Percentiles rank a stretch among this genome's conserved stretches.
These are phyloP conservation scores for Porites cylindrica DNA, from an alignment of 92 coral and sea anemone species.

Conservation along the genomic window DNA sequence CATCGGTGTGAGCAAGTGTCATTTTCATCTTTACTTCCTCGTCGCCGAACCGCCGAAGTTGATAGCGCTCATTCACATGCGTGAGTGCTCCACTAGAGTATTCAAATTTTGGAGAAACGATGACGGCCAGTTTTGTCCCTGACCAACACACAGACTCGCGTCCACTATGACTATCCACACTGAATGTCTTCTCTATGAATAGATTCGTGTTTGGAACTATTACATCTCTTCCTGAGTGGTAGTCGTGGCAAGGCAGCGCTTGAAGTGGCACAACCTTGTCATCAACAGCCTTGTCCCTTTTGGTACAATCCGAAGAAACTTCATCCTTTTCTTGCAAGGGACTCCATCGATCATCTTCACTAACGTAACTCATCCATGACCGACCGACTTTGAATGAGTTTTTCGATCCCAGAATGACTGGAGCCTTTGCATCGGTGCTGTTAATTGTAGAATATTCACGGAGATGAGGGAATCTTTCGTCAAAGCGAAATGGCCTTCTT, in stretches of 20 bases:
- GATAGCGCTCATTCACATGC: conserved; percentile 66
- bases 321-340: conserved; percentile 39
- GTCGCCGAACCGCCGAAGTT: conserved; percentile 56
- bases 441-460: conserved; percentile 41
- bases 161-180: conserved; percentile 32
- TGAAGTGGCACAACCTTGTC: conserved; percentile 36
- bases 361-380: conserved; percentile 51
- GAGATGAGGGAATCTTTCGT: conserved; percentile 38
- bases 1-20: conserved; percentile 45
- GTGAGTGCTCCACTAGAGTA: conserved; percentile 55
- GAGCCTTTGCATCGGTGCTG: conserved; percentile 61
- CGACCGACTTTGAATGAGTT: conserved; percentile 42
- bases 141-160: conserved; percentile 52
- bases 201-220: conserved; percentile 60
- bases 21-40: conserved; percentile 48
- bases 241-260: conserved; percentile 59
- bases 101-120: conserved; percentile 59
- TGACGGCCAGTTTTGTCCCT: conserved; percentile 59
- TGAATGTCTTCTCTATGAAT: conserved; percentile 34
- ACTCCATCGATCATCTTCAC: conserved; percentile 55
- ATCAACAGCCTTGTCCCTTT: conserved; percentile 19
- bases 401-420: conserved; percentile 58
- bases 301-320: neutral
- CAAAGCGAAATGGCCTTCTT: conserved; percentile 50
- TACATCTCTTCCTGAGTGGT: conserved; percentile 56